These are phyloP conservation scores for Bellardia bayeri DNA, from an alignment of 2,888 invertebrate species.

Conservation along the genomic window DNA sequence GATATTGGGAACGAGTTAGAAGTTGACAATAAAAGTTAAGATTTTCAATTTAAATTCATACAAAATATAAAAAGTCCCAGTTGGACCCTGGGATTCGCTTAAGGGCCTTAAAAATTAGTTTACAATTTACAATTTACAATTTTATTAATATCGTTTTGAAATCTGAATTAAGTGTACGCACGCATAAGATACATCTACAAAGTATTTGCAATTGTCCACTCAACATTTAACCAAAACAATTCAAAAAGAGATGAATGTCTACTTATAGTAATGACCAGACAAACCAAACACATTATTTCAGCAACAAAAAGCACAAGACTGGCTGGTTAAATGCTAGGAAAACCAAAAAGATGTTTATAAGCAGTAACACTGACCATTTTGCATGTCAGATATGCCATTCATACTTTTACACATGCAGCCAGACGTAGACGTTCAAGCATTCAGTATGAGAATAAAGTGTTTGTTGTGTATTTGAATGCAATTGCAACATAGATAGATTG, in stretches of 20 bases:
- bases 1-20: no score
- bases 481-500: slow-evolving; percentile 42
- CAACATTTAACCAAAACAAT: slow-evolving; percentile 40
- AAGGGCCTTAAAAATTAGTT: no score
- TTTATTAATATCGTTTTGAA: no score
- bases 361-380: slow-evolving; percentile 33
- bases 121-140: no score
- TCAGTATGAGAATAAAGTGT: not conserved
- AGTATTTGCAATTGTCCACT: not conserved
- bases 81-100: no score
- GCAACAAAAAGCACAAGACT: slow-evolving; percentile 27
- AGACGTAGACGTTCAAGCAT: not conserved
- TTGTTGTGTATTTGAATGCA: slow-evolving; percentile 5
- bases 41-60: no score
- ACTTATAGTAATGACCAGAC: slow-evolving; percentile 57
- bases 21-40: no score
- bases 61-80: no score
- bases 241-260: slow-evolving; percentile 50
- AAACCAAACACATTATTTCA: slow-evolving; percentile 37
- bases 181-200: not conserved
- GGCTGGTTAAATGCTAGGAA: slow-evolving; percentile 32
- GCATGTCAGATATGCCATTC: slow-evolving; percentile 29
- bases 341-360: slow-evolving; percentile 39
- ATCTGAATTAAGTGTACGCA: not conserved
- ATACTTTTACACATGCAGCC: not conserved